Evolutionary conservation across 2,888 invertebrate species (phyloP).

Genomic region (Macaria liturata): DNA sequence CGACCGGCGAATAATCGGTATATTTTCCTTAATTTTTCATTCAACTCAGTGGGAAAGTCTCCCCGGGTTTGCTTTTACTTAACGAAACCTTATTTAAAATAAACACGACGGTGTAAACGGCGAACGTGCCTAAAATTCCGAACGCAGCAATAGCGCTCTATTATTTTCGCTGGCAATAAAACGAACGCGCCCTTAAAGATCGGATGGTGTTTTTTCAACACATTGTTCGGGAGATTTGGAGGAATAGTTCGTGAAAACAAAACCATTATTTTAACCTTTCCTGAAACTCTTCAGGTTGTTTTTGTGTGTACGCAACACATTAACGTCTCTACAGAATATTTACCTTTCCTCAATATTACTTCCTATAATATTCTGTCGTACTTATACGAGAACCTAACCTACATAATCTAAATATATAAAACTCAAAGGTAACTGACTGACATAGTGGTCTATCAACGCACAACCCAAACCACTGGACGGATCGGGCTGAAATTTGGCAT

Average conservation of each 20-base stretch:
- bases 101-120: slow-evolving; percentile 76
- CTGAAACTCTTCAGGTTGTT: too few relatives aligned
- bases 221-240: slow-evolving; percentile 26
- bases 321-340: too few relatives aligned
- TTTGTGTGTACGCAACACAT: too few relatives aligned
- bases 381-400: too few relatives aligned
- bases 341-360: too few relatives aligned
- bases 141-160: slow-evolving; percentile 59
- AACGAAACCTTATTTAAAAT: slow-evolving; percentile 79
- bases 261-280: too few relatives aligned
- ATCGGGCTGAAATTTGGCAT: too few relatives aligned
- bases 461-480: too few relatives aligned
- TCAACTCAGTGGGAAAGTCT: slow-evolving; percentile 60
- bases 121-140: slow-evolving; percentile 71
- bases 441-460: too few relatives aligned
- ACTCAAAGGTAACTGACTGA: too few relatives aligned
- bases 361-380: too few relatives aligned
- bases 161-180: slow-evolving; percentile 68
- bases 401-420: too few relatives aligned
- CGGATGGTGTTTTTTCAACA: slow-evolving; percentile 18
- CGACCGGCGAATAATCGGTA: slow-evolving; percentile 48
- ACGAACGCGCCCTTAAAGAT: slow-evolving; percentile 46
- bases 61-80: slow-evolving; percentile 75
- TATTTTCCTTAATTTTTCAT: slow-evolving; percentile 75
- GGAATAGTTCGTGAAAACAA: slow-evolving; percentile 12